Base-by-base conservation (phyloP, 2,113 vertebrate genomes). In the Leptodactylus fuscus region DNA sequence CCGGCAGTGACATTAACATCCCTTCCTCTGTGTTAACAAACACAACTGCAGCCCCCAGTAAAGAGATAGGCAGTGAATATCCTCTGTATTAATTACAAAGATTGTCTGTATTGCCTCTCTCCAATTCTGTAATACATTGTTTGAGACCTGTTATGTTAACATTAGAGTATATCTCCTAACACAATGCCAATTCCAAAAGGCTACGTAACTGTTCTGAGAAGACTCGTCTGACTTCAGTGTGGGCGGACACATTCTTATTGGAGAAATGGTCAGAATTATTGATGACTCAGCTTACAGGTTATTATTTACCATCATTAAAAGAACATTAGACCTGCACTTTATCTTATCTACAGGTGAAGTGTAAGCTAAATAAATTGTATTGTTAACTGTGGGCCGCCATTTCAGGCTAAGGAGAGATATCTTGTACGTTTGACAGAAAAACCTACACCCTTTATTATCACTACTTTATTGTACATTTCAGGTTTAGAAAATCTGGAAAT, bases 1-100 rank as follows among this genome's bases (percentile, higher is more conserved):
- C 75, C 55, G 48, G 74, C 46, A 53, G 34, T 79, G 70, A 79
- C 79, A 79, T 55, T 15, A 85, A 79, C 75, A 85, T 79, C 75
- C 34, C 46, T 53, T 85, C 69, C 75, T 53, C 58, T 51, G 46
- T 77, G 74, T 79, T 85, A 55, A 79, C 48, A 67, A 44, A 79
- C 60, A 29, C 29, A 27, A 41, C 44, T n/a, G 13, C 46, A 55
- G 75, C 6, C 70, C 16, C 20, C 32, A 69, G 29, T 44, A 79
- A 85, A 55, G 83, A 70, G 27, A 51, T 13, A 27, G 58, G 34
- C 36, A 41, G 5, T 18, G 53, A 24, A 67, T 77, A 22, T 13
- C n/a, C 24, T 44, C 38, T 46, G 27, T 85, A 51, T 67, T 65
- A 85, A 11, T 62, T 69, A 46, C 29, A 69, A 36, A 15, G 18